Evolutionary conservation across 2,888 invertebrate species (phyloP).

Genomic region (Chalcis sispes): DNA sequence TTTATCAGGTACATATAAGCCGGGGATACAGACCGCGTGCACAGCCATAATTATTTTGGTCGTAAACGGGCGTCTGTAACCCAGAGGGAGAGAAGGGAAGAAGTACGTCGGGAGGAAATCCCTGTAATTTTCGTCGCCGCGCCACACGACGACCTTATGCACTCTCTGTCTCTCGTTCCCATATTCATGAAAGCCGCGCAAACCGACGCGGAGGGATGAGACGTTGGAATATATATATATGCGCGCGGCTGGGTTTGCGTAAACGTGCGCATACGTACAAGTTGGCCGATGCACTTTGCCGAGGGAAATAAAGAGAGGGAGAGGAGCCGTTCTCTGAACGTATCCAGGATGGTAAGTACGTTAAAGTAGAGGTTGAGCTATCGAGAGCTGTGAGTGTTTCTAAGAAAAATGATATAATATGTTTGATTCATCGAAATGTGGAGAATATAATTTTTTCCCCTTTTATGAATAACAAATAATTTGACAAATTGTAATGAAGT

Average conservation of each 20-base stretch:
- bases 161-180: slow-evolving; percentile 33
- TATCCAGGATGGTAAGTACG: background rate
- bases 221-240: no score
- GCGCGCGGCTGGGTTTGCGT: no score
- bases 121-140: slow-evolving; percentile 49
- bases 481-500: no score
- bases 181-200: no score
- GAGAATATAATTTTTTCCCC: background rate
- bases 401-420: background rate
- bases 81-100: background rate
- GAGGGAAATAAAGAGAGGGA: slow-evolving; percentile 1
- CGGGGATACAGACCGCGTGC: no score
- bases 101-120: slow-evolving; percentile 10
- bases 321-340: background rate
- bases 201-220: no score
- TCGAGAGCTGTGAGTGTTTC: no score
- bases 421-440: background rate
- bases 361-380: no score
- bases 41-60: slow-evolving; percentile 26
- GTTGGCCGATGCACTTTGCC: no score
- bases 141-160: slow-evolving; percentile 40
- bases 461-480: no score
- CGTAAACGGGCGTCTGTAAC: slow-evolving; percentile 4
- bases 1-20: no score
- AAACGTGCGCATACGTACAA: no score